phyloP scores from a whole-genome alignment of 92 coral and sea anemone genomes.

The Zoanthus sansibaricus region DNA sequence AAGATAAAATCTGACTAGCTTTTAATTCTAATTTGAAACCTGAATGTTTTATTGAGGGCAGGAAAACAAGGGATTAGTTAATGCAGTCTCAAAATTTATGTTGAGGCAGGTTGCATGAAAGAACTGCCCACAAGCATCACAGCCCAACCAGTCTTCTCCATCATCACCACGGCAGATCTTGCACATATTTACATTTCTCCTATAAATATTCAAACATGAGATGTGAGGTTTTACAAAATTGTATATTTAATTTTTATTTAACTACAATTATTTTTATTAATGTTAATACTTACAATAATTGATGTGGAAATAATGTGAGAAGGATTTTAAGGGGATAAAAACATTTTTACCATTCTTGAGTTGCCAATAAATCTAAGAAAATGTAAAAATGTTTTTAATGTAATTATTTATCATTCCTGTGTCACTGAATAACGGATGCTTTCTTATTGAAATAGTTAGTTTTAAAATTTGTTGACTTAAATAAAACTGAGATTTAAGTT shows the following conservation, averaged over 20 bases:
- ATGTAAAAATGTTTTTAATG: background rate
- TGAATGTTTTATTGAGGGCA: background rate
- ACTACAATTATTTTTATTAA: background rate
- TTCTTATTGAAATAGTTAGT: background rate
- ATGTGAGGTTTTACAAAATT: background rate
- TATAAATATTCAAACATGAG: background rate
- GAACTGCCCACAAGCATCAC: slow-evolving; percentile 52
- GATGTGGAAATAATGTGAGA: background rate
- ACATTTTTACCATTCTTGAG: background rate
- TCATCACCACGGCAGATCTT: slow-evolving; percentile 47
- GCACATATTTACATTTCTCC: background rate
- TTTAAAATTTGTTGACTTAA: too few relatives aligned
- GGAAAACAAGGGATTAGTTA: background rate
- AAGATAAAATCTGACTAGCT: too few relatives aligned
- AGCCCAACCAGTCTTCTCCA: slow-evolving; percentile 40
- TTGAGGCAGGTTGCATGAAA: slow-evolving; percentile 47
- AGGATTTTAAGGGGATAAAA: background rate
- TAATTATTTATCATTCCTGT: slow-evolving; percentile 1
- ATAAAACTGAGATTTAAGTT: too few relatives aligned
- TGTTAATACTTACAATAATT: background rate
- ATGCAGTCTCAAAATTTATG: background rate
- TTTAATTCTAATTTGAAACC: too few relatives aligned
- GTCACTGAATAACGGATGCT: background rate
- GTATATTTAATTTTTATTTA: background rate
- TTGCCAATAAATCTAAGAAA: background rate